These are phyloP conservation scores for Garra rufa DNA, from an alignment of 2,113 vertebrate species.

Conservation along the genomic window DNA sequence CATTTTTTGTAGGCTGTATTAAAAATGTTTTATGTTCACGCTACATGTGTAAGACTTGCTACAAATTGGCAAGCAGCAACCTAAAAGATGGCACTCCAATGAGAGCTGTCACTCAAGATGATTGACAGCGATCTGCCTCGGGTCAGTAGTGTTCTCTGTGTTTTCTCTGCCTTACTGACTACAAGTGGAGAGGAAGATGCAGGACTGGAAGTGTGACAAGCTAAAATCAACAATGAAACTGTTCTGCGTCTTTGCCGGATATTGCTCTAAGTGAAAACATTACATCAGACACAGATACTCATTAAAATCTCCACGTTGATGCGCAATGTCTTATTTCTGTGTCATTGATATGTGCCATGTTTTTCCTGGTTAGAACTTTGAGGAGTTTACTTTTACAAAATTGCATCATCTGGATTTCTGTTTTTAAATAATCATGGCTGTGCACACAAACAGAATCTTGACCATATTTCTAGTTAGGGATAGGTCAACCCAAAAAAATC, in stretches of 20 bases:
- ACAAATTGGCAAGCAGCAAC: slow-evolving; percentile 40
- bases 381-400: background rate
- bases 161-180: slow-evolving; percentile 30
- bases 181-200: slow-evolving; percentile 30
- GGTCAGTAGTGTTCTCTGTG: slow-evolving; percentile 44
- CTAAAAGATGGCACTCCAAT: slow-evolving; percentile 44
- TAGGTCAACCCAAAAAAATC: background rate
- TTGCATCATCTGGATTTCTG: background rate
- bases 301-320: background rate
- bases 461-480: background rate
- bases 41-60: slow-evolving; percentile 46
- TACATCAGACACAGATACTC: slow-evolving; percentile 30
- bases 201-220: slow-evolving; percentile 13
- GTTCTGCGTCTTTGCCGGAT: background rate
- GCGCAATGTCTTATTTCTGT: background rate
- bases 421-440: background rate
- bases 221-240: slow-evolving; percentile 31
- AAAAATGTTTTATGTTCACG: slow-evolving; percentile 41
- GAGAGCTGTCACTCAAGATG: slow-evolving; percentile 53
- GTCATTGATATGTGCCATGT: slow-evolving; percentile 3
- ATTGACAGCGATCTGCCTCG: slow-evolving; percentile 49
- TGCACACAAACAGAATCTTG: background rate
- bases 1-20: slow-evolving; percentile 33
- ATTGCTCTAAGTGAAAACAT: slow-evolving; percentile 25
- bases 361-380: background rate